These are phyloP conservation scores for Meandrusa payeni DNA, from an alignment of 2,888 invertebrate species.

Conservation along the genomic window DNA sequence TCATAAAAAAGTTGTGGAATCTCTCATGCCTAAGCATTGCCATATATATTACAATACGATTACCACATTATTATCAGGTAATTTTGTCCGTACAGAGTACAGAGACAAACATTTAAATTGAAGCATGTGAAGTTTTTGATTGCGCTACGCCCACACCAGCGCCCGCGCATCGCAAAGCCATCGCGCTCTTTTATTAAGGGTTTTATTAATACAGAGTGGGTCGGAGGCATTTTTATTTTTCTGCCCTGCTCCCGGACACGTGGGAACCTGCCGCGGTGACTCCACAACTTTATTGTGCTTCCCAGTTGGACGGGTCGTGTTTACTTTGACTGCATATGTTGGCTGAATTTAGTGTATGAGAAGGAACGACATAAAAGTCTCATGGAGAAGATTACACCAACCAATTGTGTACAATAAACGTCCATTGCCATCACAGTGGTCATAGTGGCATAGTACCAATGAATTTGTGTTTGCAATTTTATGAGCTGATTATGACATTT, in stretches of 20 bases:
- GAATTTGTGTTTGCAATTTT: too few relatives aligned
- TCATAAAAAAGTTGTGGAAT: too few relatives aligned
- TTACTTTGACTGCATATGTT: conserved; percentile 8
- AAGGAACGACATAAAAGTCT: background rate
- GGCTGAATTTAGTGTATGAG: background rate
- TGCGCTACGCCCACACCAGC: conserved; percentile 51
- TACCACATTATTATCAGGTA: too few relatives aligned
- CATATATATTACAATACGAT: too few relatives aligned
- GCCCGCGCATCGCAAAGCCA: conserved; percentile 64
- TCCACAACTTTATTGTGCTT: conserved; percentile 47
- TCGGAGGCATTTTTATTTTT: conserved; percentile 67
- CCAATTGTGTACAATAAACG: too few relatives aligned
- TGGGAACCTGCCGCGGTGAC: conserved; percentile 67
- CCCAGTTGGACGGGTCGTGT: conserved; percentile 2
- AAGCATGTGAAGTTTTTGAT: conserved; percentile 17
- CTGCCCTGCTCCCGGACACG: conserved; percentile 58
- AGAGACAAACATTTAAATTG: background rate
- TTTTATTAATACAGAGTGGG: conserved; percentile 65
- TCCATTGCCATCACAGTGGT: too few relatives aligned
- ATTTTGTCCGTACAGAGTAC: too few relatives aligned
- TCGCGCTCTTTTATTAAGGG: conserved; percentile 66
- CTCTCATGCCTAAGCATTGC: too few relatives aligned
- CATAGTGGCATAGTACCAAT: too few relatives aligned
- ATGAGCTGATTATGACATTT: too few relatives aligned
- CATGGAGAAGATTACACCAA: too few relatives aligned